phyloP scores from a whole-genome alignment of 1,140 invertebrate species.

The Zaprionus camerounensis region DNA sequence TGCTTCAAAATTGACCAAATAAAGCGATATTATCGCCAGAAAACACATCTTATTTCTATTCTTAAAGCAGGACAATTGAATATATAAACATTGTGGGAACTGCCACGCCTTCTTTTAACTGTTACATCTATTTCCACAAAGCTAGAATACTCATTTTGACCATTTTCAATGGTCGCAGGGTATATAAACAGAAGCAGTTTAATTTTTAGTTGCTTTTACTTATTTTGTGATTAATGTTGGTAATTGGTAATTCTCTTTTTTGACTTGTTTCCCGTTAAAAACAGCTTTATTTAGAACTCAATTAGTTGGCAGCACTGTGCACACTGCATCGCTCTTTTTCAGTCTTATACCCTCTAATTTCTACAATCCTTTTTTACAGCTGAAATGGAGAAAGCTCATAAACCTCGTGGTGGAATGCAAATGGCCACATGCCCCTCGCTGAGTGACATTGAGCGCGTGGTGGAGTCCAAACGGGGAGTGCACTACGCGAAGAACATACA shows the following conservation, averaged over 20 bases:
- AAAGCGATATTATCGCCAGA: background rate
- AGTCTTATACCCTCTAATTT: background rate
- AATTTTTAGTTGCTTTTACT: too few relatives aligned
- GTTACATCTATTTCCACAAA: too few relatives aligned
- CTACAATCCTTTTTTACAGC: conserved; percentile 35
- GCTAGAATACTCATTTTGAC: too few relatives aligned
- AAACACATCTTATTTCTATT: too few relatives aligned
- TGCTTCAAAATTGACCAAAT: background rate
- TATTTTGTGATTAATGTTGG: too few relatives aligned
- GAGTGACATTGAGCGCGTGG: conserved; percentile 73
- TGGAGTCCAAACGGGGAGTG: conserved; percentile 61
- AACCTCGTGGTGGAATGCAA: conserved; percentile 1
- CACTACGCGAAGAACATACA: conserved; percentile 73
- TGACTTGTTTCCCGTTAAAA: too few relatives aligned
- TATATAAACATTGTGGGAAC: too few relatives aligned
- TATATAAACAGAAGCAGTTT: too few relatives aligned
- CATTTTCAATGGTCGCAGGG: too few relatives aligned
- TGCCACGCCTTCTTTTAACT: too few relatives aligned
- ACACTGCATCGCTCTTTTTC: conserved; percentile 20
- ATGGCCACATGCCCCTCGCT: conserved; percentile 70
- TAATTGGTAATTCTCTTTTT: too few relatives aligned
- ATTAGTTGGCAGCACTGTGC: background rate
- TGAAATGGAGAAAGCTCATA: conserved; percentile 48
- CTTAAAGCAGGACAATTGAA: too few relatives aligned
- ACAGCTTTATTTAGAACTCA: background rate